Conservation (phyloP, 1,140 invertebrate species). For the Penaeus chinensis region DNA sequence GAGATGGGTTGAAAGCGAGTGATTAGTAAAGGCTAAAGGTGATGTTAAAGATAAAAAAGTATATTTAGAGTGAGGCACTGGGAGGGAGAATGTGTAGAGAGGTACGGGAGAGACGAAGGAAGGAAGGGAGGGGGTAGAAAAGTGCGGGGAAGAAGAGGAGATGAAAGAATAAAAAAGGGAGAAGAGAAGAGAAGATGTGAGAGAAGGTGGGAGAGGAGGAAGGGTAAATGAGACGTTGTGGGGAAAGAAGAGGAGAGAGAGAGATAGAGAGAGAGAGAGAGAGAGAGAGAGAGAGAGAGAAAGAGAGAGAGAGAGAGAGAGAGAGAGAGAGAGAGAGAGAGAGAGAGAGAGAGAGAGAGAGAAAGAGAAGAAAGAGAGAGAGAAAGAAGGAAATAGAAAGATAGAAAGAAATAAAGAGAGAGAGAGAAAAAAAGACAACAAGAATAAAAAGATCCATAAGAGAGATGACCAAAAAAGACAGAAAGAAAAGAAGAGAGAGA, state of each 20-base stretch:
- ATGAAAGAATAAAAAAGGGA: not conserved
- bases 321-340: too few relatives aligned
- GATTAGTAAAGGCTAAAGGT: too few relatives aligned
- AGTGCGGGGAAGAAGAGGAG: not conserved
- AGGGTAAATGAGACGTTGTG: not conserved
- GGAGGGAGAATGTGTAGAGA: not conserved
- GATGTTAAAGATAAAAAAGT: too few relatives aligned
- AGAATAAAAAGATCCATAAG: too few relatives aligned
- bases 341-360: too few relatives aligned
- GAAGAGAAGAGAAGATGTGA: not conserved
- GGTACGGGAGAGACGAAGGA: not conserved
- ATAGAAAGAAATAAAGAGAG: too few relatives aligned
- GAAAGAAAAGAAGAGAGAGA: not conserved
- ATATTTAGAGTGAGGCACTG: too few relatives aligned
- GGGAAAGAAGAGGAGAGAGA: not conserved
- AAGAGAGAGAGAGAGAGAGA: not conserved
- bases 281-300: not conserved
- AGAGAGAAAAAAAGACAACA: too few relatives aligned
- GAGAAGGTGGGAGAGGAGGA: conserved; percentile 1
- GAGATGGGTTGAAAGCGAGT: not conserved
- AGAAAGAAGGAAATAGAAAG: too few relatives aligned
- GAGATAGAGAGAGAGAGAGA: not conserved
- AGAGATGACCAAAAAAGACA: too few relatives aligned
- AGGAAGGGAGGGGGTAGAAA: not conserved
- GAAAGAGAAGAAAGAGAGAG: too few relatives aligned